Percentiles rank a stretch among this genome's conserved stretches.
These are phyloP conservation scores for Puntigrus tetrazona DNA, from an alignment of 2,113 vertebrate genomes.

Conservation along the genomic window DNA sequence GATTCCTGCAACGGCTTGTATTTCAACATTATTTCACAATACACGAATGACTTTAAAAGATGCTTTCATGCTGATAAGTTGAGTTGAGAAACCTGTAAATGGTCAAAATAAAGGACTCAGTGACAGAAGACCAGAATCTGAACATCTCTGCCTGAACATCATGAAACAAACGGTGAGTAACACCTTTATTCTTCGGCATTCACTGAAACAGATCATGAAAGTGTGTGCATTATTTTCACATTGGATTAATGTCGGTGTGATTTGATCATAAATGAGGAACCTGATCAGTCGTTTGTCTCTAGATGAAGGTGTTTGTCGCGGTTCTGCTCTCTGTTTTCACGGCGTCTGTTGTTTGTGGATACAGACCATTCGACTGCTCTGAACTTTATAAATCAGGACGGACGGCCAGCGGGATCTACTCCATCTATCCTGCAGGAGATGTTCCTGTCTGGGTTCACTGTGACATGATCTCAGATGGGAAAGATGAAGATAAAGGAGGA, in stretches of 20 bases:
- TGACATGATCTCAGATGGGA: slow-evolving; percentile 2
- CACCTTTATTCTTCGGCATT: background rate
- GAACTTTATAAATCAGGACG: background rate
- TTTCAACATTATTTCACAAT: background rate
- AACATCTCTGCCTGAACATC: background rate
- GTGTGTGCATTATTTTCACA: background rate
- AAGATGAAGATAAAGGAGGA: slow-evolving; percentile 57
- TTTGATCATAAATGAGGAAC: slow-evolving; percentile 57
- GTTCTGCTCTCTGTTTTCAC: background rate
- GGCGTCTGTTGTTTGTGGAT: background rate
- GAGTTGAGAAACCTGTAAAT: too few relatives aligned
- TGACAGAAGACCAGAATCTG: background rate
- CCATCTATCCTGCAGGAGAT: too few relatives aligned
- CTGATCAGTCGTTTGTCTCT: background rate
- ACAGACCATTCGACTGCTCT: background rate
- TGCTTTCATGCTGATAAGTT: background rate
- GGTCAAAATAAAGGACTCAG: background rate
- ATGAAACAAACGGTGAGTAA: background rate
- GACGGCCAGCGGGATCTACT: too few relatives aligned
- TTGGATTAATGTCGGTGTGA: slow-evolving; percentile 66
- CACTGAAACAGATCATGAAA: background rate
- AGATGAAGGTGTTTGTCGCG: background rate
- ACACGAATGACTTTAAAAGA: background rate
- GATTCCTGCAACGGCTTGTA: background rate
- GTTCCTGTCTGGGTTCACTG: too few relatives aligned